These are phyloP conservation scores for Saxicola maurus DNA, from an alignment of 2,797 vertebrate genomes.

Conservation along the genomic window DNA sequence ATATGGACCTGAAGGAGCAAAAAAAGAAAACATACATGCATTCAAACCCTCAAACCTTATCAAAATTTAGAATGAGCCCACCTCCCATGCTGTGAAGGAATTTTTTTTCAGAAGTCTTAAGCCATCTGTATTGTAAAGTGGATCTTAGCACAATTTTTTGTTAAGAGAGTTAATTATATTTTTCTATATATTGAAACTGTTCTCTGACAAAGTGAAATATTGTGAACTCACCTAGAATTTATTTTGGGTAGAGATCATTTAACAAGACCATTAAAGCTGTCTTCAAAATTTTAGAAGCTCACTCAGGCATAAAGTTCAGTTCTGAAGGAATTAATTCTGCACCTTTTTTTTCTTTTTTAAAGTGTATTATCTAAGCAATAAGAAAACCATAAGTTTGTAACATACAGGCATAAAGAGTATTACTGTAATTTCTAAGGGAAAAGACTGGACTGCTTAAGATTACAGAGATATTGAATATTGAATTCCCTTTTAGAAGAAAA, in stretches of 20 bases:
- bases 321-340: neutral
- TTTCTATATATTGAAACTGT: neutral
- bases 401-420: neutral
- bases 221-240: neutral
- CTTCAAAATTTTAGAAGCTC: constrained; percentile 30
- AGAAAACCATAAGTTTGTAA: neutral
- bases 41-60: neutral
- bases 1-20: neutral
- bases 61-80: neutral
- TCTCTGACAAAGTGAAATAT: neutral
- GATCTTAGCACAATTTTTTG: neutral
- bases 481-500: neutral
- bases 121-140: neutral
- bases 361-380: neutral
- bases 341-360: neutral
- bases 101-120: neutral
- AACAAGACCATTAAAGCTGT: neutral
- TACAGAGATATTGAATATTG: neutral
- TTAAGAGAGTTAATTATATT: neutral
- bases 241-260: neutral
- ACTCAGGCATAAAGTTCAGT: neutral
- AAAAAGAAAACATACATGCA: neutral
- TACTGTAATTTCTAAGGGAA: neutral
- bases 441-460: neutral
- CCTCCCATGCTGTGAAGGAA: neutral